A percentile compares a stretch with the other conserved stretches of the same genome.
Evolutionary conservation across 2,888 invertebrate species (phyloP).

Genomic region (Rhimphoctona megacephalus): DNA sequence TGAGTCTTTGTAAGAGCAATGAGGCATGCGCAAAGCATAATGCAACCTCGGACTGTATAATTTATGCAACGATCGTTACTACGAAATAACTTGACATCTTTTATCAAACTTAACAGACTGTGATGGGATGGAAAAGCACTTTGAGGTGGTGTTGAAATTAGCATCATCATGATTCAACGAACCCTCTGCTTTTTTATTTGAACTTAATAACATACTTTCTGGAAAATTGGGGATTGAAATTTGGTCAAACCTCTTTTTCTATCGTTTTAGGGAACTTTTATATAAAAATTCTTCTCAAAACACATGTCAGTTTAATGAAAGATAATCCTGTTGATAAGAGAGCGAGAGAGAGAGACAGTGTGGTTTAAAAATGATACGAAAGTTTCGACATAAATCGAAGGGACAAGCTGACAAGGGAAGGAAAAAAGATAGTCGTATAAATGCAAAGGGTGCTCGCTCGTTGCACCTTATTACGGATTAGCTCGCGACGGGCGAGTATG

Average conservation of each 20-base stretch:
- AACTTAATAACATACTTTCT: not conserved
- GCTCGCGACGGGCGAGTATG: constrained; percentile 30
- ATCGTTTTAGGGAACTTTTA: not conserved
- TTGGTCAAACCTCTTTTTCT: not conserved
- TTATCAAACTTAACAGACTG: not conserved
- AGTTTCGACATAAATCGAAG: constrained; percentile 37
- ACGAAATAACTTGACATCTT: not conserved
- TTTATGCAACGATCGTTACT: constrained; percentile 41
- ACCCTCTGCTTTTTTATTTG: not conserved
- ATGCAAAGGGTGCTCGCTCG: constrained; percentile 59
- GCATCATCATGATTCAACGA: not conserved
- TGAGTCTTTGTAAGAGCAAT: not conserved
- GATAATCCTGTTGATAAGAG: not conserved
- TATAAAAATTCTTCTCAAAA: not conserved
- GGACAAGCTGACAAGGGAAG: not conserved
- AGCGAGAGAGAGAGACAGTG: not conserved
- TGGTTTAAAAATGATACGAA: not conserved
- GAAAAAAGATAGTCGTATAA: constrained; percentile 56
- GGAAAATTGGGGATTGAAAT: not conserved
- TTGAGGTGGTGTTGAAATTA: not conserved
- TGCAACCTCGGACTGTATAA: constrained; percentile 14
- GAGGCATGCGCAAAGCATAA: constrained; percentile 4
- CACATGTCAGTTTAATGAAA: not conserved
- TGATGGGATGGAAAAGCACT: not conserved
- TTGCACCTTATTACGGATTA: constrained; percentile 47